Conservation (phyloP, 2,113 vertebrate species). For the Poecile atricapillus region DNA sequence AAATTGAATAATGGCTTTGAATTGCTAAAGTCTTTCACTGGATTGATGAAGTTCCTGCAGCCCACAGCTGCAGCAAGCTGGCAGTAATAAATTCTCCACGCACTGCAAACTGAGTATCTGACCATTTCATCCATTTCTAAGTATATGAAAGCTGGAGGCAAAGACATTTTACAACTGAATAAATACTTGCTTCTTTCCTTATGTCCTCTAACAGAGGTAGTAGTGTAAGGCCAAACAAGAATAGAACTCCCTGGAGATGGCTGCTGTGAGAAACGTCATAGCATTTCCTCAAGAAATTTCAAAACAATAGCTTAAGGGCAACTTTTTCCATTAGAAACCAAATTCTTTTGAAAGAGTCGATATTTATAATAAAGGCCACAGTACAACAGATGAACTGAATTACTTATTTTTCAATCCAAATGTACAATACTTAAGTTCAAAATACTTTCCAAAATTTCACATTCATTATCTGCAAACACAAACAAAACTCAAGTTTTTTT, state of each 20-base stretch:
- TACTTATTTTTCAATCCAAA: conserved; percentile 1
- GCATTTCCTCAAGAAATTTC: conserved; percentile 33
- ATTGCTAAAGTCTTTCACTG: background rate
- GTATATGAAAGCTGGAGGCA: background rate
- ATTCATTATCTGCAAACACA: background rate
- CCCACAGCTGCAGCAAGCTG: conserved; percentile 7
- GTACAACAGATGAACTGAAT: background rate
- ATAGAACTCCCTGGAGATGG: background rate
- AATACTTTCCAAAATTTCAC: background rate
- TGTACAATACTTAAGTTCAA: background rate
- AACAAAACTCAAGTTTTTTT: background rate
- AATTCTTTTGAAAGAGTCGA: conserved; percentile 29
- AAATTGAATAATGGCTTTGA: background rate
- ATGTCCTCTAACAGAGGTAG: background rate
- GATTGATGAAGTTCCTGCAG: background rate
- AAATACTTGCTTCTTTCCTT: background rate
- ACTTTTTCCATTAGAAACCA: conserved; percentile 35
- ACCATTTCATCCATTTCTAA: background rate
- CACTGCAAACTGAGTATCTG: background rate
- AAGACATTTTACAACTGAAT: background rate
- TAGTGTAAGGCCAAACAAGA: background rate
- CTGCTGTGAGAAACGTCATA: background rate
- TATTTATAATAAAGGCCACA: conserved; percentile 34
- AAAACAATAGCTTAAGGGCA: conserved; percentile 20
- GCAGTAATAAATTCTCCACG: background rate